phyloP scores from a whole-genome alignment of 2,888 invertebrate species.

The Cheilosia vulpina region DNA sequence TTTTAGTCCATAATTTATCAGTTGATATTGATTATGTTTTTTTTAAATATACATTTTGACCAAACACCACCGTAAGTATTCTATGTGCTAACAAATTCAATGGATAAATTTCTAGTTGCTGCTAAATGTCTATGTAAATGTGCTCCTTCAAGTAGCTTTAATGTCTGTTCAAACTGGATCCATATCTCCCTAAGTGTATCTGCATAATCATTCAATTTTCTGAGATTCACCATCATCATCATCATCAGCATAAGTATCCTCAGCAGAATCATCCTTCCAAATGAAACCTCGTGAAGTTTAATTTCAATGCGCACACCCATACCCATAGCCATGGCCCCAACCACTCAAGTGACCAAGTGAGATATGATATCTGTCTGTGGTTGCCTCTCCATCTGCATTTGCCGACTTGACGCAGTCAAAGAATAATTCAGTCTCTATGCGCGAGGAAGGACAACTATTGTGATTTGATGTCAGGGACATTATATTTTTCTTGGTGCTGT shows the following conservation, averaged over 20 bases:
- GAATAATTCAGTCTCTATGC: constrained; percentile 1
- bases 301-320: constrained; percentile 41
- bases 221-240: constrained; percentile 6
- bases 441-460: constrained; percentile 12
- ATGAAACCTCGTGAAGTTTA: constrained; percentile 53
- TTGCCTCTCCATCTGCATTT: not conserved
- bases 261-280: constrained; percentile 46
- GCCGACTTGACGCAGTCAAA: constrained; percentile 10
- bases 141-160: constrained; percentile 25
- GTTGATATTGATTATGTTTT: not conserved
- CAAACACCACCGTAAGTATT: constrained; percentile 57
- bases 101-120: constrained; percentile 43
- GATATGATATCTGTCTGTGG: constrained; percentile 31
- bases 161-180: constrained; percentile 28
- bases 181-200: constrained; percentile 10
- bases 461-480: constrained; percentile 61
- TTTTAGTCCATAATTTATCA: not conserved
- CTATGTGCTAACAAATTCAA: constrained; percentile 23
- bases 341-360: constrained; percentile 51
- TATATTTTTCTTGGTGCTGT: constrained; percentile 46
- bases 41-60: constrained; percentile 1
- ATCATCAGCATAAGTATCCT: constrained; percentile 3
- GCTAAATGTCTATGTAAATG: constrained; percentile 26
- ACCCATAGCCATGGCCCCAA: not conserved
- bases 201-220: constrained; percentile 18